Conservation (phyloP, 1,140 invertebrate genomes). For the Druon quercuslanigerum region DNA sequence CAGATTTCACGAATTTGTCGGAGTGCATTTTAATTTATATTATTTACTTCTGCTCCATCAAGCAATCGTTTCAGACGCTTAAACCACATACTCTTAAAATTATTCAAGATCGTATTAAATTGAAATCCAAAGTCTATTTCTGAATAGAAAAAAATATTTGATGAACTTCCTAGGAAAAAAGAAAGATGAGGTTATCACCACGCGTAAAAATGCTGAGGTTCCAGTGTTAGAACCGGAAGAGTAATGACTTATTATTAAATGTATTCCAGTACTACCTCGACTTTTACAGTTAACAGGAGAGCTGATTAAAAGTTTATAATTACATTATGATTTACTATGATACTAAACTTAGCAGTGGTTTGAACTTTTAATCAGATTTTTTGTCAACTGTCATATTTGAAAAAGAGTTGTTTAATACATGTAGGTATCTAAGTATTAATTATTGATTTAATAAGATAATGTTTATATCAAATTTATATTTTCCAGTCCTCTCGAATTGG, state of each 20-base stretch:
- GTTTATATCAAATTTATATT: not conserved
- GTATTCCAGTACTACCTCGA: too few species aligned
- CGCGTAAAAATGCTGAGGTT: not conserved
- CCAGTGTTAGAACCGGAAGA: slow-evolving; percentile 2
- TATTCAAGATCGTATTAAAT: not conserved
- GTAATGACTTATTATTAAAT: not conserved
- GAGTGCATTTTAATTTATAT: not conserved
- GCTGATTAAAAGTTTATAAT: too few species aligned
- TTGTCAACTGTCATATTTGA: too few species aligned
- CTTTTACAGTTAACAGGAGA: too few species aligned
- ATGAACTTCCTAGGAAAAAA: slow-evolving; percentile 12
- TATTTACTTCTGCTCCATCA: not conserved
- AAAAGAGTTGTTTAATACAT: too few species aligned
- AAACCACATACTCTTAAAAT: too few species aligned
- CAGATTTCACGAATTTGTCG: not conserved
- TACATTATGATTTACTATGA: too few species aligned
- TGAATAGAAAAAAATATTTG: not conserved
- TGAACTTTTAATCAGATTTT: too few species aligned
- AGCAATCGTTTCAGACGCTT: too few species aligned
- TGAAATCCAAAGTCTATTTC: not conserved
- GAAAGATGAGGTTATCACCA: not conserved
- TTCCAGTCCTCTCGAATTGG: slow-evolving; percentile 21
- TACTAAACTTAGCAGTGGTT: too few species aligned
- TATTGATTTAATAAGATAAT: too few species aligned
- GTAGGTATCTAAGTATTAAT: too few species aligned